Evolutionary conservation across 2,888 invertebrate genomes (phyloP).

Genomic region (Polia nebulosa): DNA sequence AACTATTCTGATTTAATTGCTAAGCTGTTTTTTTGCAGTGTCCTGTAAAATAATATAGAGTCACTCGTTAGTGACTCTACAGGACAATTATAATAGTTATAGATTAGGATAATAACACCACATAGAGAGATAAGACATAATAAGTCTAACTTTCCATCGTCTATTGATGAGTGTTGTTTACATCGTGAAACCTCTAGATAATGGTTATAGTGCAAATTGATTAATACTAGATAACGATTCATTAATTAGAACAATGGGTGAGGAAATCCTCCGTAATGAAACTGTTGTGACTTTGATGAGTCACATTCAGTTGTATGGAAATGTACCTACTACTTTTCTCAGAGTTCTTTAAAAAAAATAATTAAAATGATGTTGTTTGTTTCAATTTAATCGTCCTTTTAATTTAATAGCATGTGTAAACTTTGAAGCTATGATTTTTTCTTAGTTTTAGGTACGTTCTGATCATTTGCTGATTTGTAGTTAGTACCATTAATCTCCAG

Average conservation of each 20-base stretch:
- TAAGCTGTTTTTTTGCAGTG: neutral
- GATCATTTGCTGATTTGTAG: too few species aligned
- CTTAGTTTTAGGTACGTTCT: too few species aligned
- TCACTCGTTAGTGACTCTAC: too few species aligned
- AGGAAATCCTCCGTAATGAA: slow-evolving; percentile 41
- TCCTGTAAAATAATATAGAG: too few species aligned
- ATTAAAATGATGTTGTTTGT: neutral
- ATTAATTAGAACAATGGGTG: slow-evolving; percentile 44
- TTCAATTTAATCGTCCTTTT: neutral
- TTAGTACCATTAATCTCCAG: too few species aligned
- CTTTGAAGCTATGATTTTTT: too few species aligned
- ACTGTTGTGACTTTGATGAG: slow-evolving; percentile 14
- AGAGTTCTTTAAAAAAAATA: neutral
- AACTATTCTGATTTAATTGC: neutral
- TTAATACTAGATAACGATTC: slow-evolving; percentile 19
- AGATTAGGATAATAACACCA: neutral
- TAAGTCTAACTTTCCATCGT: neutral
- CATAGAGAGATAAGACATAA: neutral
- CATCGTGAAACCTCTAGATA: slow-evolving; percentile 6
- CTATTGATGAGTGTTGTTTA: slow-evolving; percentile 23
- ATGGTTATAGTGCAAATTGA: slow-evolving; percentile 5
- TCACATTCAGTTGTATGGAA: slow-evolving; percentile 12
- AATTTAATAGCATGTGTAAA: too few species aligned
- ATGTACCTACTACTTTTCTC: neutral
- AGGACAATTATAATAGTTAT: neutral